Base-by-base conservation (phyloP, 2,797 vertebrate genomes). In the Sparus aurata region DNA sequence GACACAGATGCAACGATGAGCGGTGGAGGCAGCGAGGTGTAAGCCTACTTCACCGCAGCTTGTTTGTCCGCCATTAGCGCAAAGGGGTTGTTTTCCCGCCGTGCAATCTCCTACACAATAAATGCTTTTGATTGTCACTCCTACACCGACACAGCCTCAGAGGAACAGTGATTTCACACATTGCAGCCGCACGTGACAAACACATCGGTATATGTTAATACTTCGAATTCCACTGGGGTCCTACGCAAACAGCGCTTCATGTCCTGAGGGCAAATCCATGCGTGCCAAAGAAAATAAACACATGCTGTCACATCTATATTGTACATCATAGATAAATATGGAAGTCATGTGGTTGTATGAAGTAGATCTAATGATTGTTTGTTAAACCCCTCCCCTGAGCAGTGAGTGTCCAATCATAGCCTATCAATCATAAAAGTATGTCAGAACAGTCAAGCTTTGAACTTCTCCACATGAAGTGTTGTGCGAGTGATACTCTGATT, bases 101-200 rank as follows among this genome's bases (percentile, higher is more conserved):
- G 50, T 20, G 22, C 50, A 12, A 47, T 77, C 57, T 82, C 57
- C 72, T 59, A 52, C 54, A 49, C 70, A 67, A 59, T 77, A 84
- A 89, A 90, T 74, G 87, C 90, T 83, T 87, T 69, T 78, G 83
- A 84, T 79, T 76, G 69, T 78, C 76, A 60, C 83, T 83, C 78
- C 86, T 64, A 78, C 84, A 60, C 75, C 5, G 50, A 66, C 30
- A 5, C 73, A 27, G 77, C 68, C 74, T 83, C 79, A 81, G 77
- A 85, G 76, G 63, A 90, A 62, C 77, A 77, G 59, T 17, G 82
- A 67, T 71, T 84, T 79, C 86, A 80, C 83, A 82, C 59, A 11
- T 61, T 55, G 52, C 69, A 54, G 60, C n/a, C 22, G 25, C 80
- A 73, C 30, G 73, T 86, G 79, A 85, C 75, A 46, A 82, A 85